A percentile compares a stretch with the other conserved stretches of the same genome.
Conservation (phyloP, 2,113 vertebrate species). For the Leuciscus idus region DNA sequence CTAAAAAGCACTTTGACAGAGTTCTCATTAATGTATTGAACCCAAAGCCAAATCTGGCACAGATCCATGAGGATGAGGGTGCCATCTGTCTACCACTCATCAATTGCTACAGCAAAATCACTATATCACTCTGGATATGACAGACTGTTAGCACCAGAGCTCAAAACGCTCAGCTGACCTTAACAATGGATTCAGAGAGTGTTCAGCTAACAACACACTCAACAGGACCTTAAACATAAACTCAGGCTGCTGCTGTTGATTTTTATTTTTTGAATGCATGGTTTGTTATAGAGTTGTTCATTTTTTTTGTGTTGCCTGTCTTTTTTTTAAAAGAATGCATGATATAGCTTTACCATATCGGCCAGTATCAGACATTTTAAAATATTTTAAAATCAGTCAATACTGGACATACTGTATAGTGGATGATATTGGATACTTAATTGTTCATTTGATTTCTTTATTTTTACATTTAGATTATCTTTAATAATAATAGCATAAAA, state of each 20-base stretch:
- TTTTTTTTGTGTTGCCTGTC: background rate
- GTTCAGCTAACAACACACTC: background rate
- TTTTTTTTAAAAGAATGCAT: background rate
- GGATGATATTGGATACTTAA: background rate
- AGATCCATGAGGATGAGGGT: constrained; percentile 38
- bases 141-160: background rate
- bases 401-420: background rate
- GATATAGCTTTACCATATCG: background rate
- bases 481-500: background rate
- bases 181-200: constrained; percentile 5
- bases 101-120: constrained; percentile 39
- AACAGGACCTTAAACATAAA: background rate
- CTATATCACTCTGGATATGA: constrained; percentile 7
- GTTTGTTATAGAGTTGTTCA: background rate
- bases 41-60: constrained; percentile 37
- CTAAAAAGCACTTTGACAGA: constrained; percentile 24
- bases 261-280: background rate
- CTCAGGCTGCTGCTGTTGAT: background rate
- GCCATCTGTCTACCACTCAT: constrained; percentile 39
- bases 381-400: background rate
- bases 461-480: background rate
- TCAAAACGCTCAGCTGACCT: background rate
- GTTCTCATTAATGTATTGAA: constrained; percentile 46
- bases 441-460: background rate
- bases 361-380: background rate